Conservation (phyloP, 1,140 invertebrate species). For the Sycophaga agraensis region DNA sequence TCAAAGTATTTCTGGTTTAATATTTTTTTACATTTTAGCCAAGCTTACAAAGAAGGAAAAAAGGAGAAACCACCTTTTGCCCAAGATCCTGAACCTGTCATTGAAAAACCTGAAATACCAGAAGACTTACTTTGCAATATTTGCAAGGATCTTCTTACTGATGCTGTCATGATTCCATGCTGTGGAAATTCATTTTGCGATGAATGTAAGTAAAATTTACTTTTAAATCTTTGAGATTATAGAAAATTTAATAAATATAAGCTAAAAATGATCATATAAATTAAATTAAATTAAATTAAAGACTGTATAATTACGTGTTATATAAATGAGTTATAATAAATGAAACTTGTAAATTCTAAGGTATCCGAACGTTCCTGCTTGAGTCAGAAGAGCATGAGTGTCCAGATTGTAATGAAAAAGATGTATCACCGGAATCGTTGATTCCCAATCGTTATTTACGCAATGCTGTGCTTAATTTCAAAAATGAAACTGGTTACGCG, state of each 20-base stretch:
- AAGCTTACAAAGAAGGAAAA: constrained; percentile 77
- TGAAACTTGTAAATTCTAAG: too few species aligned
- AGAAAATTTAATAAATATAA: too few species aligned
- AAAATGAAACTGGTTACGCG: constrained; percentile 85
- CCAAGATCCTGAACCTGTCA: constrained; percentile 60
- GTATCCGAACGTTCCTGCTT: constrained; percentile 81
- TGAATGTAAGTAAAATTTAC: constrained; percentile 75
- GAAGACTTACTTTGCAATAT: constrained; percentile 88
- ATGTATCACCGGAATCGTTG: constrained; percentile 87
- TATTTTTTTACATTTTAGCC: constrained; percentile 57
- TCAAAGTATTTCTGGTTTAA: constrained; percentile 3
- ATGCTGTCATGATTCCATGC: constrained; percentile 96
- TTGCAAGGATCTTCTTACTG: constrained; percentile 89
- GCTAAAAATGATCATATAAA: too few species aligned
- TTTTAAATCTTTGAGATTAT: too few species aligned
- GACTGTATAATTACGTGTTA: too few species aligned
- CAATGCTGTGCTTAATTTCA: constrained; percentile 84
- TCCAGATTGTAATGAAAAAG: constrained; percentile 89
- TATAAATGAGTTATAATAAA: too few species aligned
- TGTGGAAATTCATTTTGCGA: constrained; percentile 98
- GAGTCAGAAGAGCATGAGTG: constrained; percentile 95
- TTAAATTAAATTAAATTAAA: too few species aligned
- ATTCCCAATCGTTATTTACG: constrained; percentile 91
- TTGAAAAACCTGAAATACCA: constrained; percentile 77
- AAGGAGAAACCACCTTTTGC: constrained; percentile 67